Conservation (phyloP, 2,113 vertebrate genomes). For the Scomber colias region DNA sequence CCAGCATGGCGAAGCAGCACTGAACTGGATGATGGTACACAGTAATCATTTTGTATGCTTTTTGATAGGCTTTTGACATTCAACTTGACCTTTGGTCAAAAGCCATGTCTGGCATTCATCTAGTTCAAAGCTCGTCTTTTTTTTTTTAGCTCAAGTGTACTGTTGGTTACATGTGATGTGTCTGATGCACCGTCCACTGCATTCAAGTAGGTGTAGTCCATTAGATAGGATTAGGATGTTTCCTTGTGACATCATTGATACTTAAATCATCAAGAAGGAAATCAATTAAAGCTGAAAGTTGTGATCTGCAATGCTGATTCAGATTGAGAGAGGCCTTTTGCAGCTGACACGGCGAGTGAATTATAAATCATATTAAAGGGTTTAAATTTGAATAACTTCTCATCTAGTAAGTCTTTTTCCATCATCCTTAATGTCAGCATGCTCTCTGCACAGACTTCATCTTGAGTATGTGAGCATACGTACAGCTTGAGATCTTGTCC, state of each 20-base stretch:
- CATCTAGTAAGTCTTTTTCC: slow-evolving; percentile 8
- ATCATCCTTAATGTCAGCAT: slow-evolving; percentile 11
- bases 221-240: slow-evolving; percentile 27
- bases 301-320: slow-evolving; percentile 49
- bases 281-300: slow-evolving; percentile 52
- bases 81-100: slow-evolving; percentile 64
- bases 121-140: slow-evolving; percentile 49
- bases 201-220: background rate
- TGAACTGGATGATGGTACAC: slow-evolving; percentile 20
- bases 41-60: slow-evolving; percentile 43
- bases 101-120: slow-evolving; percentile 42
- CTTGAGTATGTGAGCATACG: background rate
- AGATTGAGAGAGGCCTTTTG: slow-evolving; percentile 34
- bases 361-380: slow-evolving; percentile 33
- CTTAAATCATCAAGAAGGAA: slow-evolving; percentile 35
- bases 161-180: slow-evolving; percentile 15
- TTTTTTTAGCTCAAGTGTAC: slow-evolving; percentile 11
- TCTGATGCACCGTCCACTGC: slow-evolving; percentile 11
- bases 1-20: slow-evolving; percentile 2
- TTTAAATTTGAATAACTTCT: slow-evolving; percentile 41
- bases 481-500: slow-evolving; percentile 3
- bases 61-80: slow-evolving; percentile 63
- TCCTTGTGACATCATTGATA: slow-evolving; percentile 41
- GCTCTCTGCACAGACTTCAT: background rate
- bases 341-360: slow-evolving; percentile 15